Evolutionary conservation across 2,113 vertebrate genomes (phyloP).

Genomic region (Cepphus grylle): DNA sequence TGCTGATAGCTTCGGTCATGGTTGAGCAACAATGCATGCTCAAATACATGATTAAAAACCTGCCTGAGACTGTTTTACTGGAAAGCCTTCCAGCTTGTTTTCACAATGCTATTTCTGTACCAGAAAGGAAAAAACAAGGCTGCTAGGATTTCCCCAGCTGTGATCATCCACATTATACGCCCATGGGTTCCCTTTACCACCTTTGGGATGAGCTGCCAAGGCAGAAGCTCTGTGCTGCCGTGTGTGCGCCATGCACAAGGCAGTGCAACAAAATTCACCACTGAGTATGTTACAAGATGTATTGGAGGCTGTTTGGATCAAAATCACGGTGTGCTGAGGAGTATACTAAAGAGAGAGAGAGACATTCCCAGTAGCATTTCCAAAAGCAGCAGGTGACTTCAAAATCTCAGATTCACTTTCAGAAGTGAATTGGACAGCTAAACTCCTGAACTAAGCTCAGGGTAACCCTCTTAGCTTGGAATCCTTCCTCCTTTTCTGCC

Average conservation of each 20-base stretch:
- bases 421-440: not conserved
- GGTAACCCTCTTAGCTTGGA: not conserved
- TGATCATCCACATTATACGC: not conserved
- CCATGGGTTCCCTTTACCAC: not conserved
- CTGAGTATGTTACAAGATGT: not conserved
- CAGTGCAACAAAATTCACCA: not conserved
- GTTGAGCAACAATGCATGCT: not conserved
- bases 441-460: not conserved
- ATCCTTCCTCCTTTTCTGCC: not conserved
- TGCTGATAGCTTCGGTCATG: not conserved
- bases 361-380: not conserved
- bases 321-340: not conserved
- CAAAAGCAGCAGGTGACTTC: not conserved
- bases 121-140: not conserved
- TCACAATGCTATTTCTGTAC: not conserved
- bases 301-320: not conserved
- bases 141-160: not conserved
- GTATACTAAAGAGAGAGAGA: not conserved
- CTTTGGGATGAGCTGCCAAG: not conserved
- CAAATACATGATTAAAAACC: not conserved
- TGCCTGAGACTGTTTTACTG: not conserved
- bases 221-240: not conserved
- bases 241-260: not conserved
- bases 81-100: not conserved
- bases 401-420: not conserved